These are phyloP conservation scores for Condylura cristata DNA, from an alignment of 2,113 vertebrate species.

Conservation along the genomic window DNA sequence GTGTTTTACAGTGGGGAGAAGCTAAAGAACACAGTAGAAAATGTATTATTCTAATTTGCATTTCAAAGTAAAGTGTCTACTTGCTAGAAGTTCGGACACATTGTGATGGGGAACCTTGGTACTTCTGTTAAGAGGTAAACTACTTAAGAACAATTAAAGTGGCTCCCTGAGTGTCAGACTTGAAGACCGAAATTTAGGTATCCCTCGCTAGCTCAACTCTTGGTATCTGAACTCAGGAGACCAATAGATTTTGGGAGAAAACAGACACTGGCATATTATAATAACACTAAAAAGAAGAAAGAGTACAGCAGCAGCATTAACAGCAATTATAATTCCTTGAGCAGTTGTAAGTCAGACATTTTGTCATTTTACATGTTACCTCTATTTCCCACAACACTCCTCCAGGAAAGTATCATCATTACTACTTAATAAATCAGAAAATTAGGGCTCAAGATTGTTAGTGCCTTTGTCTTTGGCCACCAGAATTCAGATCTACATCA, in stretches of 20 bases:
- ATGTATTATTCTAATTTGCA: background rate
- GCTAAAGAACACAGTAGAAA: background rate
- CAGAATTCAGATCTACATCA: constrained; percentile 2
- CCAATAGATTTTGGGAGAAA: background rate
- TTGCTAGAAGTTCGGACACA: background rate
- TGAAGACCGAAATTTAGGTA: background rate
- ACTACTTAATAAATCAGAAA: background rate
- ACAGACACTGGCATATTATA: background rate
- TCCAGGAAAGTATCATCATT: background rate
- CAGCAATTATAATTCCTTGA: constrained; percentile 21
- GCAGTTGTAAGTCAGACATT: background rate
- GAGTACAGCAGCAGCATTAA: background rate
- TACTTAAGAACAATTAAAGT: constrained; percentile 25
- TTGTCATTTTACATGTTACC: background rate
- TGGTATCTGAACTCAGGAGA: background rate
- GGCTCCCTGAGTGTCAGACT: background rate
- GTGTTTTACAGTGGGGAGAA: background rate
- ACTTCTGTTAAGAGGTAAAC: background rate
- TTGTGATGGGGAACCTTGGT: background rate
- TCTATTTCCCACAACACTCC: background rate
- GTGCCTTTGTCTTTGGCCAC: constrained; percentile 11
- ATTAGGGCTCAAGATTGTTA: background rate
- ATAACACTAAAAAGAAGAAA: background rate
- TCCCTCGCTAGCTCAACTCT: background rate
- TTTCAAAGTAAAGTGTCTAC: background rate